Conservation (phyloP, 2,113 vertebrate species). For the Myotis yumanensis region DNA sequence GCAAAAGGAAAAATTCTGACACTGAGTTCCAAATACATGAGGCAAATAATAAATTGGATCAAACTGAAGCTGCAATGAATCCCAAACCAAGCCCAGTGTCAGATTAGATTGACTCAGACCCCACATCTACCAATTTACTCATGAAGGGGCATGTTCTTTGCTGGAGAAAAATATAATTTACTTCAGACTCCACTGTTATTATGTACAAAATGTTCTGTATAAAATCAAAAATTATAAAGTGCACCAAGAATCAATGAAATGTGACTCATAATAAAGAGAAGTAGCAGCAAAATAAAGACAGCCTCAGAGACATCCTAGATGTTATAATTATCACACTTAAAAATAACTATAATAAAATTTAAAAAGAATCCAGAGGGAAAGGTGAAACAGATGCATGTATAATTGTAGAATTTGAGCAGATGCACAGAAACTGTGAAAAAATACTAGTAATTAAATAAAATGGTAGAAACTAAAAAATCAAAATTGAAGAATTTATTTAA, state of each 20-base stretch:
- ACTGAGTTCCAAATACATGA: background rate
- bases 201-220: background rate
- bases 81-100: background rate
- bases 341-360: background rate
- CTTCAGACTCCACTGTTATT: background rate
- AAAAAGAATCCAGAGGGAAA: background rate
- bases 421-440: background rate
- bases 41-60: background rate
- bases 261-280: background rate
- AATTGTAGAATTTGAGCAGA: background rate
- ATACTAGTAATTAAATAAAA: background rate
- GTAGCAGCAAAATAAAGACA: background rate
- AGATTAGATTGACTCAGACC: background rate
- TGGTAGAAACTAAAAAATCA: background rate
- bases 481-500: background rate
- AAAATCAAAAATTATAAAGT: background rate
- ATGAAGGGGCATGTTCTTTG: background rate
- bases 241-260: background rate
- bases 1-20: background rate
- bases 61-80: background rate
- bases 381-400: background rate
- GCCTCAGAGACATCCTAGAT: background rate
- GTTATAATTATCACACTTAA: background rate
- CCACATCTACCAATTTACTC: background rate
- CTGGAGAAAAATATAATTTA: background rate